Conservation (phyloP, 2,113 vertebrate genomes). For the Trochalopteron elliotii region DNA sequence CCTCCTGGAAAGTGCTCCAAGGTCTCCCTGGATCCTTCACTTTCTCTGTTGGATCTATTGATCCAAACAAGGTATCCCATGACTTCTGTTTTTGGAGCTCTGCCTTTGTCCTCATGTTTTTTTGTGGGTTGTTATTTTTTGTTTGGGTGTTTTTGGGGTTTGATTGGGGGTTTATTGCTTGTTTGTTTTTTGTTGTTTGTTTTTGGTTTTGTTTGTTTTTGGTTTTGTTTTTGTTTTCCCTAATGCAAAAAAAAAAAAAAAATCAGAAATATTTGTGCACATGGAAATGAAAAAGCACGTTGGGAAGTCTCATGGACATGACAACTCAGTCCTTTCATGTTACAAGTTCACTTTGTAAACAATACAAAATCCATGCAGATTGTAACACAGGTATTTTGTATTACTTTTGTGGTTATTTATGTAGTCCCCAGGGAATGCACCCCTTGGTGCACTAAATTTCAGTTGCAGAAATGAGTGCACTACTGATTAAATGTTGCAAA, state of each 20-base stretch:
- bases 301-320: not conserved
- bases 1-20: too few relatives aligned
- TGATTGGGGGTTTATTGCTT: too few relatives aligned
- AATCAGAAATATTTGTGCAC: not conserved
- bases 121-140: too few relatives aligned
- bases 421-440: not conserved
- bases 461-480: not conserved
- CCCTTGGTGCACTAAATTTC: not conserved
- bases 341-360: not conserved
- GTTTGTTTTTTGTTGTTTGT: too few relatives aligned
- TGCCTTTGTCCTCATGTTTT: not conserved
- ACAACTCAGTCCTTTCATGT: not conserved
- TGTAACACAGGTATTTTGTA: not conserved
- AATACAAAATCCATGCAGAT: not conserved
- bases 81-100: not conserved
- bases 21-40: not conserved
- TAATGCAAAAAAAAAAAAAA: not conserved
- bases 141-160: too few relatives aligned
- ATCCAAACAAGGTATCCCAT: not conserved
- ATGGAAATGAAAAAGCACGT: rapidly evolving
- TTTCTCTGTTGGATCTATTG: not conserved
- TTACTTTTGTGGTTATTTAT: not conserved
- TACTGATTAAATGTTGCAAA: not conserved
- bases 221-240: not conserved
- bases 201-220: not conserved